These are phyloP conservation scores for Aphidius ervi DNA, from an alignment of 1,140 invertebrate species.

Conservation along the genomic window DNA sequence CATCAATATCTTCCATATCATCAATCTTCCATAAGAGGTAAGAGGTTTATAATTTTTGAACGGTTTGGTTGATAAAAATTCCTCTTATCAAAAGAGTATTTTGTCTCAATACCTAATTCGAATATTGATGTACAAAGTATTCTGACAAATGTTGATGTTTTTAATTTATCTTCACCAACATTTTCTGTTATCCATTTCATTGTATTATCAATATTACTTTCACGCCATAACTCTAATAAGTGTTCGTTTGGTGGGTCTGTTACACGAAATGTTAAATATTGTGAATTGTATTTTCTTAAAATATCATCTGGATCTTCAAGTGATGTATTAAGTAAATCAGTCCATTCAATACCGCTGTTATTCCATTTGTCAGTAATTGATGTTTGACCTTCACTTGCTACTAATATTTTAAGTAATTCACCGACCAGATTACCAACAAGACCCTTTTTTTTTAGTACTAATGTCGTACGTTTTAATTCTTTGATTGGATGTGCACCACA, in stretches of 20 bases:
- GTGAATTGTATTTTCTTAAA: slow-evolving; percentile 59
- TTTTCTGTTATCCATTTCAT: slow-evolving; percentile 67
- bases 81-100: background rate
- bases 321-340: slow-evolving; percentile 54
- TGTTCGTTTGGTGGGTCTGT: slow-evolving; percentile 49
- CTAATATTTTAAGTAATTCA: slow-evolving; percentile 52
- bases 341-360: slow-evolving; percentile 55
- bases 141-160: slow-evolving; percentile 66
- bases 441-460: slow-evolving; percentile 38
- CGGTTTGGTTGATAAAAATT: slow-evolving; percentile 37
- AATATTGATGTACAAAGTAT: slow-evolving; percentile 67
- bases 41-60: slow-evolving; percentile 47
- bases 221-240: slow-evolving; percentile 58
- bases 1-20: no score
- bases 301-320: slow-evolving; percentile 56
- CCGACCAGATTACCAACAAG: slow-evolving; percentile 53
- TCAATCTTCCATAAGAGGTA: slow-evolving; percentile 63
- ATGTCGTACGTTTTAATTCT: slow-evolving; percentile 46
- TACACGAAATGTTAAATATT: slow-evolving; percentile 55
- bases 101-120: slow-evolving; percentile 56
- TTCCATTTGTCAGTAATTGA: slow-evolving; percentile 59
- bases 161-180: slow-evolving; percentile 55
- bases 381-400: slow-evolving; percentile 53
- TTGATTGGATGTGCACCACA: slow-evolving; percentile 45
- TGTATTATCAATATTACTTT: slow-evolving; percentile 61